Evolutionary conservation across 2,888 invertebrate genomes (phyloP), one percentile per base, ranked within the genome.

Genomic region (Ennomos quercinarius): DNA sequence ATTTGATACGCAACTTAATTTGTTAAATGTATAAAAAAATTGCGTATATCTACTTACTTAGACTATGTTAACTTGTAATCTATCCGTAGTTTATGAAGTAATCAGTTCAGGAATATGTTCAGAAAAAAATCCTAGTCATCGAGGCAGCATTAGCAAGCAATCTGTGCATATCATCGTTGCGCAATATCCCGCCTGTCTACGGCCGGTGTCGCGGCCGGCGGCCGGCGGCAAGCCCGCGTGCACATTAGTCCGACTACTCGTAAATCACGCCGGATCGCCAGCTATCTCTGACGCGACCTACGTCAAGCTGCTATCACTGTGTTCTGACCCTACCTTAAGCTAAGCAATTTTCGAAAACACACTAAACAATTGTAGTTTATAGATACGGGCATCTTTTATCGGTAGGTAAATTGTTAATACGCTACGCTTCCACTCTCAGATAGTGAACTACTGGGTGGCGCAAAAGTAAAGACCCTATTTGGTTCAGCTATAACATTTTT

Each of bases 191-290:
- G 50, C 42, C 51, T 43, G 51, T 51, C 51, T 43, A 17, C 11
- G 41, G 43, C 38, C 36, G 46, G 66, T 69, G 66, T 3, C 2
- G 17, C 3, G 17, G 63, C 70, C 17, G 17, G 17, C 3, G 17
- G 63, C 70, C n/a, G n/a, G 73, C 57, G 77, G 74, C 70, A 69
- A 74, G 72, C 71, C 73, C 77, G 73, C 70, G 76, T 75, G 73
- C 76, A 80, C 82, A 80, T 83, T 80, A 81, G 78, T 74, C 64
- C 64, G 59, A 47, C 53, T 64, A 52, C 56, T 76, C 81, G 82
- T 88, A 88, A 88, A 88, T 88, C 88, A 88, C 74, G 55, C 61
- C 72, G 84, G 85, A 87, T 88, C 86, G 71, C 64, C 69, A 74
- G 77, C 80, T 87, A 87, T 87, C 88, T 76, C 78, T 76, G 80